A percentile compares a stretch with the other conserved stretches of the same genome.
phyloP scores from a whole-genome alignment of 2,113 vertebrate genomes.

The Semnornis frantzii region DNA sequence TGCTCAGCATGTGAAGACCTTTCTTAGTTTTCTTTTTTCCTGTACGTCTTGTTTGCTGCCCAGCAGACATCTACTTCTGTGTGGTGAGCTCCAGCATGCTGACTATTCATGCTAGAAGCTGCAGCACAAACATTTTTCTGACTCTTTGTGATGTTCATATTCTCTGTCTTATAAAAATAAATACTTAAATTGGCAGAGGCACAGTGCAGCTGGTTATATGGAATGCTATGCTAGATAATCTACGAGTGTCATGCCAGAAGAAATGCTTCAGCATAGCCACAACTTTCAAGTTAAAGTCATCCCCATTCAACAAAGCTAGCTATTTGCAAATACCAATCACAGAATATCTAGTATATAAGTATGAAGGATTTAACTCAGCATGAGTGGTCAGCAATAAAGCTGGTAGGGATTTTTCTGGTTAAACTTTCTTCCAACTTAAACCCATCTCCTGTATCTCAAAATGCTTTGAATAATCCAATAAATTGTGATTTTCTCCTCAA shows the following conservation, averaged over 20 bases:
- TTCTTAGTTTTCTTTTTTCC: neutral
- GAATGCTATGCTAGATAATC: neutral
- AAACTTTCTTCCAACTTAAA: neutral
- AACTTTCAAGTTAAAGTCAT: neutral
- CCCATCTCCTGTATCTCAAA: neutral
- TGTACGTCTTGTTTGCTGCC: neutral
- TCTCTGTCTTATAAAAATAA: constrained; percentile 27
- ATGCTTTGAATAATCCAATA: neutral
- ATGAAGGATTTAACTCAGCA: neutral
- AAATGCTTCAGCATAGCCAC: neutral
- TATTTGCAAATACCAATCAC: neutral
- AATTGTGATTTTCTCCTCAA: neutral
- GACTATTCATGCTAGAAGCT: neutral
- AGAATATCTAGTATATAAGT: neutral
- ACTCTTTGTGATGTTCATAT: neutral
- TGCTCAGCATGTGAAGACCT: neutral
- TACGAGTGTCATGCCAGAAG: neutral
- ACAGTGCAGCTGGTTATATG: neutral
- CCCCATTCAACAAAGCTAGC: neutral
- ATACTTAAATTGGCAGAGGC: neutral
- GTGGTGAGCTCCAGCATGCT: neutral
- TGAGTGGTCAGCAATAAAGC: neutral
- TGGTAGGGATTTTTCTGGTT: neutral
- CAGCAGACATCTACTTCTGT: neutral
- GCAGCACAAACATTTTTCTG: neutral